Evolutionary conservation across 2,797 vertebrate genomes (phyloP), one percentile per base, ranked within the genome.

Genomic region (Spinus olivaceus): DNA sequence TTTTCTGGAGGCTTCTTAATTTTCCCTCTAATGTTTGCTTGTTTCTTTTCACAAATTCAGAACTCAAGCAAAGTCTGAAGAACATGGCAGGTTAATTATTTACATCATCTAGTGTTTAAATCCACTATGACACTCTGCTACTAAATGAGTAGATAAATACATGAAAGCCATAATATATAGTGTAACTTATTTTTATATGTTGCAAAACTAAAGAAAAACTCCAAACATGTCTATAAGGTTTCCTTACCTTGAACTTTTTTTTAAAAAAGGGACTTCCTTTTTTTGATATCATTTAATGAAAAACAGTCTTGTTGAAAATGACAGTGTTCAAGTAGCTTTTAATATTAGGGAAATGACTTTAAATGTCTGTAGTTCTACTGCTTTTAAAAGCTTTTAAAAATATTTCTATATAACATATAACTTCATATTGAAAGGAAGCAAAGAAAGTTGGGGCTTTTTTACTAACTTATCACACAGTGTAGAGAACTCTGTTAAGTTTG

Each of bases 111-210:
- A 70, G 22, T 53, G 51, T 76, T 81, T 76, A 80, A 83, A 78
- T 80, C 33, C 14, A 14, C 3, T 2, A 54, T 88, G 37, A 56
- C 63, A 63, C 49, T 71, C 82, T 83, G 61, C 84, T 80, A 35
- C 42, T 72, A 88, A 89, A 73, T 53, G 7, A 94, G 47, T 72
- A 54, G 53, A 37, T 66, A 76, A 74, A 47, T 74, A 83, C 65
- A 60, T 18, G 11, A 90, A 94, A 95, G 91, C 89, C 91, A 90
- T 94, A 79, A 65, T 89, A 50, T 79, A 79, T 85, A 86, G 33
- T 27, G 9, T 87, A 94, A 92, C 59, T 94, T 96, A 89, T 86
- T 90, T 94, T 95, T 86, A 14, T 92, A 78, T 44, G n/a, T 87
- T 77, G 10, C 42, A 77, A 87, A 92, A 67, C 42, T 89, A 56